A percentile compares a stretch with the other conserved stretches of the same genome.
Evolutionary conservation across 2,888 invertebrate species (phyloP).

Genomic region (Lasioglossum zephyrum): DNA sequence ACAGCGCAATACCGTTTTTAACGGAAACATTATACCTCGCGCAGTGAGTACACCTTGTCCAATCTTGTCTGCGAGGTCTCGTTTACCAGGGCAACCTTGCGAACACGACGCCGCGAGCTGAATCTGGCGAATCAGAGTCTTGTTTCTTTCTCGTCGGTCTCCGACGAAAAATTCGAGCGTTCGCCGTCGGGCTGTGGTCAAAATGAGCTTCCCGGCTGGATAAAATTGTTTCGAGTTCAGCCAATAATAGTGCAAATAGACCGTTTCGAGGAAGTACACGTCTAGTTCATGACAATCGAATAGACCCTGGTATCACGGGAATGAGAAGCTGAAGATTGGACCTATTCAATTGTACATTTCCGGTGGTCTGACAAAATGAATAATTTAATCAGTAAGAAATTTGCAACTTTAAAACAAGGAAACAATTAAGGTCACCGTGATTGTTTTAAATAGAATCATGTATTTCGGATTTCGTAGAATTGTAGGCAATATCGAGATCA

Average conservation of each 20-base stretch:
- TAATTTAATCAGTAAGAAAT: too few species aligned
- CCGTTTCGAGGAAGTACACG: neutral
- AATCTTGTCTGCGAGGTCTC: neutral
- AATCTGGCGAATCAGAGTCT: neutral
- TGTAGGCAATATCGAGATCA: too few species aligned
- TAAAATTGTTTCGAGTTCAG: neutral
- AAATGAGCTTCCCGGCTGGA: neutral
- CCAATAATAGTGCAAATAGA: neutral
- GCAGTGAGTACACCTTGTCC: neutral
- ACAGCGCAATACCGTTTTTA: neutral
- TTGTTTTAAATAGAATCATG: too few species aligned
- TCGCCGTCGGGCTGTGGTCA: neutral
- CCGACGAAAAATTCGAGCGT: constrained; percentile 18
- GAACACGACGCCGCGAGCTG: neutral
- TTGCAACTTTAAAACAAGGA: too few species aligned
- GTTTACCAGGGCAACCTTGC: neutral
- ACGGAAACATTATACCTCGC: neutral
- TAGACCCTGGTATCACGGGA: neutral
- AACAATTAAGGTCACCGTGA: too few species aligned
- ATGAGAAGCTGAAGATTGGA: neutral
- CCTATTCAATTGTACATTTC: too few species aligned
- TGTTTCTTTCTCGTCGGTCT: neutral
- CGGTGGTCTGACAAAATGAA: too few species aligned
- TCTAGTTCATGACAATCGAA: neutral
- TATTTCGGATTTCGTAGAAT: too few species aligned